A percentile compares a stretch with the other conserved stretches of the same genome.
Conservation (phyloP, 2,113 vertebrate genomes). For the Cyphomyrus plagiostoma region DNA sequence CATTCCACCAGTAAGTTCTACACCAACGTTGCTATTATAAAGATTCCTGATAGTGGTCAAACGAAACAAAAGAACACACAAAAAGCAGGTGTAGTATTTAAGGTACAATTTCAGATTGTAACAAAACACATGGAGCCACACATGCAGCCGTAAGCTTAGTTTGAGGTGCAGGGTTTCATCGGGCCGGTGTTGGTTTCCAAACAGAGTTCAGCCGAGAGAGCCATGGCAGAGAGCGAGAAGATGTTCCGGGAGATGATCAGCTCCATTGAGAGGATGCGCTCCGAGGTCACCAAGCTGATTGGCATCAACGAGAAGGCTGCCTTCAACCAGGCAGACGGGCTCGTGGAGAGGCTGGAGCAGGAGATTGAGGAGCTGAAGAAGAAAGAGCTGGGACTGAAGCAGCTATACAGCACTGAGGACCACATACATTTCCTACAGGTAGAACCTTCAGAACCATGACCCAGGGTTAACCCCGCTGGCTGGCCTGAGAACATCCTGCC, state of each 20-base stretch:
- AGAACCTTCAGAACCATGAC: neutral
- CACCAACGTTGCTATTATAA: neutral
- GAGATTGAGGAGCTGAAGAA: conserved; percentile 71
- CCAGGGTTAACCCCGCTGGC: neutral
- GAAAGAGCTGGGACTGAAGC: conserved; percentile 65
- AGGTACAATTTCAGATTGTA: neutral
- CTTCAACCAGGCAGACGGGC: conserved; percentile 63
- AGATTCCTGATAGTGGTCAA: neutral
- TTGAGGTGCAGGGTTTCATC: neutral
- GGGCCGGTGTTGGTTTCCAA: neutral
- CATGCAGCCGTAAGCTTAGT: neutral
- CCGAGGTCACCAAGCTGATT: conserved; percentile 68
- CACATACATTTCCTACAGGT: conserved; percentile 73
- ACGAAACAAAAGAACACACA: neutral
- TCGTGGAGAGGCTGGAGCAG: conserved; percentile 66
- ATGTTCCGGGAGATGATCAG: conserved; percentile 73
- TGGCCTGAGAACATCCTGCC: neutral
- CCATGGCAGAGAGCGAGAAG: conserved; percentile 71
- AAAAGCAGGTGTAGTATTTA: neutral
- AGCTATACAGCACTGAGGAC: conserved; percentile 70
- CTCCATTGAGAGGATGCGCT: conserved; percentile 70
- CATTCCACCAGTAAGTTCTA: neutral
- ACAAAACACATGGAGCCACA: neutral
- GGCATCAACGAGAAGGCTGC: conserved; percentile 70
- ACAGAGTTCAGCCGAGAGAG: conserved; percentile 67